Evolutionary conservation across 2,797 vertebrate species (phyloP), one percentile per base, ranked within the genome.

Genomic region (Eutrigla gurnardus): DNA sequence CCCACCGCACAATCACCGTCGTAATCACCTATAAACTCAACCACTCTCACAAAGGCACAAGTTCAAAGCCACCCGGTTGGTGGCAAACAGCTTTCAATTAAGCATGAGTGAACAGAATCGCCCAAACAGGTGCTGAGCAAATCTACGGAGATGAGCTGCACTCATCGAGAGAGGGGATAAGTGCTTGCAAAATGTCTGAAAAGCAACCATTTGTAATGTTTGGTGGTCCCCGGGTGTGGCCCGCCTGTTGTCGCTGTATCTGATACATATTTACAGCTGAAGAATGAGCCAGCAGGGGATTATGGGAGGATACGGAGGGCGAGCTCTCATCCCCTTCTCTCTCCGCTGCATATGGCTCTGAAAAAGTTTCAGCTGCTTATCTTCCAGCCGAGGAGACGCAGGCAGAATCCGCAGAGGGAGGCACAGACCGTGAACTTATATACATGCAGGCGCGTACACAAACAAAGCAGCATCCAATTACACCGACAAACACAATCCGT

Each of bases 201-300:
- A 74, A 83, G 78, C 70, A 77, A 63, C 73, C 42, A 60, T 84
- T 75, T 82, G 40, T 58, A 57, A 60, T 76, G 52, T 84, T 65
- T 74, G 42, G 35, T 17, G 54, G 58, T 72, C 37, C 25, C 37
- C 82, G 75, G 60, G 78, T 57, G 65, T 73, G 68, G 77, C 45
- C 70, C 33, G 67, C 66, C 69, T 71, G 62, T 80, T 84, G 81
- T 75, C 46, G 77, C 50, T 35, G 62, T 82, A 85, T 89, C 84
- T 87, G 75, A 88, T 88, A 73, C 80, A 83, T 82, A 72, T 89
- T 91, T 86, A 88, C 40, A 80, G 70, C 70, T 82, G 78, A 87
- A 90, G 76, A 86, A 80, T 53, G 80, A 86, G 74, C 77, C 71
- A 33, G 66, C 75, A 40, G 67, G 70, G 83, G 77, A 88, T 90